Evolutionary conservation across 92 coral and sea anemone species (phyloP).

Genomic region (Porites cylindrica): DNA sequence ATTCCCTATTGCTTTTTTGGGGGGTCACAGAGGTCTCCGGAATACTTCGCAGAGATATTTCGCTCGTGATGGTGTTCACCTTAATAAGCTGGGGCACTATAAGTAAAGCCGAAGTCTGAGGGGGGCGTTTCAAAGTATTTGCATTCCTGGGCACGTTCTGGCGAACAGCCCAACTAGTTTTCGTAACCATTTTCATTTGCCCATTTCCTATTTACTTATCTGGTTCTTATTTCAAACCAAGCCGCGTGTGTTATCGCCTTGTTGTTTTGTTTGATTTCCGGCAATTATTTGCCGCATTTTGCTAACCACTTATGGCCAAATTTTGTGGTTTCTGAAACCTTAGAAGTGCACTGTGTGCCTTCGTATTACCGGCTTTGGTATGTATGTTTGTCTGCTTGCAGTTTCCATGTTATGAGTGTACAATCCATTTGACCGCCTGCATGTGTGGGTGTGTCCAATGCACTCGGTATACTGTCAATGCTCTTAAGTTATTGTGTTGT

Average conservation of each 20-base stretch:
- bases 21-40: conserved; percentile 46
- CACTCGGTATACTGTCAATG: conserved; percentile 17
- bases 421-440: conserved; percentile 37
- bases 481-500: background rate
- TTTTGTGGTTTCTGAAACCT: background rate
- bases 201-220: background rate
- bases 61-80: conserved; percentile 15
- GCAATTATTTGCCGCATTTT: background rate
- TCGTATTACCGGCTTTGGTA: background rate
- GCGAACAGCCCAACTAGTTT: background rate
- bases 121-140: conserved; percentile 26
- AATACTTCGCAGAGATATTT: background rate
- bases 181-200: background rate
- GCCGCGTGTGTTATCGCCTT: too few species aligned
- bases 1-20: conserved; percentile 27
- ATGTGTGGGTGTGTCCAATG: conserved; percentile 35
- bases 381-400: conserved; percentile 2
- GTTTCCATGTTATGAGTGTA: conserved; percentile 7
- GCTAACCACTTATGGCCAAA: background rate
- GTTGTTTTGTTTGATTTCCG: background rate
- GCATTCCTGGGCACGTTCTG: background rate
- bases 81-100: conserved; percentile 5
- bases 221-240: too few species aligned
- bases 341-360: background rate
- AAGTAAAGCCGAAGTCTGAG: conserved; percentile 36